Evolutionary conservation across 2,888 invertebrate species (phyloP).

Genomic region (Tetheella fluctuosa): DNA sequence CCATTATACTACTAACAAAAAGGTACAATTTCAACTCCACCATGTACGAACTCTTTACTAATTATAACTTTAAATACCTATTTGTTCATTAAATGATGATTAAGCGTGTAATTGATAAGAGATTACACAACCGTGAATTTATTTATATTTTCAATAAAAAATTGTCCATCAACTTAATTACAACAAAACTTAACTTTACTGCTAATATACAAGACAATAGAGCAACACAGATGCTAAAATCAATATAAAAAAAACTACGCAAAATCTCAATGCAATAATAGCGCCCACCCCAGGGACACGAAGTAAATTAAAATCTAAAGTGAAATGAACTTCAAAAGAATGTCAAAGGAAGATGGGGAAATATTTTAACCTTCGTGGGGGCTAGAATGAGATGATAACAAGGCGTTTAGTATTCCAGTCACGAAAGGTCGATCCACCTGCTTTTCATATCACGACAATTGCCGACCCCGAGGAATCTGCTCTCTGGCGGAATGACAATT

Average conservation of each 20-base stretch:
- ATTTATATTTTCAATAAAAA: background rate
- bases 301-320: conserved; percentile 60
- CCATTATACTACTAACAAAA: no score
- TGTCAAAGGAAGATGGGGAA: conserved; percentile 57
- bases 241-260: conserved; percentile 30
- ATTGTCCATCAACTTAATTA: background rate
- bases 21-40: no score
- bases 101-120: no score
- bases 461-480: conserved; percentile 73
- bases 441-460: conserved; percentile 82
- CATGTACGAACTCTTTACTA: no score
- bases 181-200: no score
- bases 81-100: no score
- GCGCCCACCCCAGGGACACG: conserved; percentile 37
- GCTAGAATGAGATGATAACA: conserved; percentile 75
- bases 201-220: background rate
- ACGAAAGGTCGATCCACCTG: conserved; percentile 77
- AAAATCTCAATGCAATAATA: conserved; percentile 29
- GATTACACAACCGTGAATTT: background rate
- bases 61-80: no score
- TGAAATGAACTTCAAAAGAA: conserved; percentile 57
- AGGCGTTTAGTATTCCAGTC: conserved; percentile 76
- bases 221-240: conserved; percentile 12
- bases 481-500: conserved; percentile 75
- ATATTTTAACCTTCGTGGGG: conserved; percentile 71